phyloP scores from a whole-genome alignment of 1,140 invertebrate genomes.

The Calephelis virginiensis region DNA sequence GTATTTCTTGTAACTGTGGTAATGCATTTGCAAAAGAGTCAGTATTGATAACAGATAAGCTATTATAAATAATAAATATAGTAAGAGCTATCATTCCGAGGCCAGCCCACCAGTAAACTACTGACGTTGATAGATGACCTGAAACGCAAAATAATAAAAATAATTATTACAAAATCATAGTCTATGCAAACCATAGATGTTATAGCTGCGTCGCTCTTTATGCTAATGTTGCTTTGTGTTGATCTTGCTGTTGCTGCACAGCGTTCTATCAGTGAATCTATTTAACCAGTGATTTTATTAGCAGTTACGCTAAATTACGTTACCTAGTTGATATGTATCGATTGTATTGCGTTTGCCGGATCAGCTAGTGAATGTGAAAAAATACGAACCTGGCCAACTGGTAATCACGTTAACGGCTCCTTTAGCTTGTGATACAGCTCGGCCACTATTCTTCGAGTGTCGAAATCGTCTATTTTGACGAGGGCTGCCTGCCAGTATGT shows the following conservation, averaged over 20 bases:
- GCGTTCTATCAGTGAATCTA: too few relatives aligned
- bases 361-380: too few relatives aligned
- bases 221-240: too few relatives aligned
- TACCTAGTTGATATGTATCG: too few relatives aligned
- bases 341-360: too few relatives aligned
- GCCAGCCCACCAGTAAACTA: conserved; percentile 62
- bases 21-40: background rate
- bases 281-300: too few relatives aligned
- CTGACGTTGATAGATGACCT: conserved; percentile 57
- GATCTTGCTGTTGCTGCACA: too few relatives aligned
- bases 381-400: conserved; percentile 60
- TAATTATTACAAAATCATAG: conserved; percentile 4
- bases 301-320: too few relatives aligned
- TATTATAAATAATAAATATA: conserved; percentile 62
- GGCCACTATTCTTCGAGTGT: conserved; percentile 30
- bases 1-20: background rate
- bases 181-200: too few relatives aligned
- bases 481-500: conserved; percentile 32
- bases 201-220: too few relatives aligned
- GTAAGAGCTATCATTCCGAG: conserved; percentile 55
- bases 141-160: conserved; percentile 37
- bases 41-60: conserved; percentile 8
- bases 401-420: conserved; percentile 56
- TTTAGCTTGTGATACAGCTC: conserved; percentile 42
- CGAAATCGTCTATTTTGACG: conserved; percentile 34